These are phyloP conservation scores for Tiliacea aurago DNA, from an alignment of 2,888 invertebrate species.

Conservation along the genomic window DNA sequence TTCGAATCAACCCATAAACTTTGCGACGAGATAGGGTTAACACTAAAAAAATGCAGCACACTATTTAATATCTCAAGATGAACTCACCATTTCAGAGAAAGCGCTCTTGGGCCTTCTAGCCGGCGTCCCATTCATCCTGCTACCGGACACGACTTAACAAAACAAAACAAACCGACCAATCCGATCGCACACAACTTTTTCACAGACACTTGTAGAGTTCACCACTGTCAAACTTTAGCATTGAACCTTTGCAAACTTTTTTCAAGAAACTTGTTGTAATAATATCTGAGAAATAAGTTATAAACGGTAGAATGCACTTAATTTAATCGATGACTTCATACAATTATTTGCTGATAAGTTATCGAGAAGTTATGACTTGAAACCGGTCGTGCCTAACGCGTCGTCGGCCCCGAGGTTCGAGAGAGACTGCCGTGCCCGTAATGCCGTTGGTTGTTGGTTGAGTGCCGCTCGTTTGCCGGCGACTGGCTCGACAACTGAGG, in stretches of 20 bases:
- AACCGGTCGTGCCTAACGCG: constrained; percentile 73
- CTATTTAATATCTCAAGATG: constrained; percentile 18
- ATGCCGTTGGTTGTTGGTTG: too few relatives aligned
- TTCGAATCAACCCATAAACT: constrained; percentile 32
- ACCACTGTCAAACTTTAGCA: constrained; percentile 80
- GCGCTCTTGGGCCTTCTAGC: constrained; percentile 87
- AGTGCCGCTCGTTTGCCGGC: constrained; percentile 43
- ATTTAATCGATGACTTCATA: constrained; percentile 89
- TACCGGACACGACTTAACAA: constrained; percentile 74
- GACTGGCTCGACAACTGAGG: constrained; percentile 58
- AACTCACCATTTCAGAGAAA: constrained; percentile 87
- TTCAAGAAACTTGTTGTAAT: constrained; percentile 35
- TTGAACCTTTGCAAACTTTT: constrained; percentile 67
- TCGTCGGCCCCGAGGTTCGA: constrained; percentile 75
- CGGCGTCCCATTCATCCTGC: constrained; percentile 88
- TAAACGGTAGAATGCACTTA: constrained; percentile 72
- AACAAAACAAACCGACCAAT: constrained; percentile 81
- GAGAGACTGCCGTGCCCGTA: constrained; percentile 75
- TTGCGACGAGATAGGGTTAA: constrained; percentile 38
- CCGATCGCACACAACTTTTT: constrained; percentile 84
- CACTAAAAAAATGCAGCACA: constrained; percentile 7
- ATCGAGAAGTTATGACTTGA: constrained; percentile 76
- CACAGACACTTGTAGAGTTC: constrained; percentile 87
- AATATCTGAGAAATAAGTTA: constrained; percentile 50
- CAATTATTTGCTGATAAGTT: constrained; percentile 88